phyloP scores from a whole-genome alignment of 2,888 invertebrate species.

The Eupithecia exiguata region DNA sequence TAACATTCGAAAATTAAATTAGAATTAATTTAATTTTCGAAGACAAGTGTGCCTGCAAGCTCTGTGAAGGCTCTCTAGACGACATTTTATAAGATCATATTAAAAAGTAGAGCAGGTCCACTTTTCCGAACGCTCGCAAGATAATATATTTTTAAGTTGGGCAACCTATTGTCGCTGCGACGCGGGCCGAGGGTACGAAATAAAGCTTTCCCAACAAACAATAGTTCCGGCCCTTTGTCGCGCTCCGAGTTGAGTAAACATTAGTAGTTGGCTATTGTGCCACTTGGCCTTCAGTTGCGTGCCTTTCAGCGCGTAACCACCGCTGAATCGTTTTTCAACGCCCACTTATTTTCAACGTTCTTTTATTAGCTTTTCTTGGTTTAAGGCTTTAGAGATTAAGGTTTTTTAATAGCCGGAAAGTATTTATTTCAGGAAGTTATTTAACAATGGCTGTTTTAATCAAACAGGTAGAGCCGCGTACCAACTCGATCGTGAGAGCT shows the following conservation, averaged over 20 bases:
- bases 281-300: conserved; percentile 49
- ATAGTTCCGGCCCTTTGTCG: conserved; percentile 84
- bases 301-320: conserved; percentile 45
- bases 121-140: conserved; percentile 63
- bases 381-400: not conserved
- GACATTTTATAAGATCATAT: no score
- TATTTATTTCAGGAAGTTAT: conserved; percentile 15
- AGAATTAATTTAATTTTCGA: no score
- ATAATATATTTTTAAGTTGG: conserved; percentile 83
- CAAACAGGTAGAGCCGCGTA: not conserved
- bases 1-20: no score
- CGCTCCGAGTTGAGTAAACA: conserved; percentile 80
- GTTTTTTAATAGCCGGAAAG: conserved; percentile 4
- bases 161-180: conserved; percentile 81
- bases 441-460: conserved; percentile 10
- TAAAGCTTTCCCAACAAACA: conserved; percentile 84
- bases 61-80: no score
- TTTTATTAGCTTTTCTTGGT: conserved; percentile 27
- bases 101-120: conserved; percentile 43
- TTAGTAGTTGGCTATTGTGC: conserved; percentile 80
- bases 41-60: no score
- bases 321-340: conserved; percentile 41
- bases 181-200: conserved; percentile 77
- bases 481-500: not conserved
- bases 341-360: conserved; percentile 34